Evolutionary conservation across 2,888 invertebrate genomes (phyloP).

Genomic region (Phaedon cochleariae): DNA sequence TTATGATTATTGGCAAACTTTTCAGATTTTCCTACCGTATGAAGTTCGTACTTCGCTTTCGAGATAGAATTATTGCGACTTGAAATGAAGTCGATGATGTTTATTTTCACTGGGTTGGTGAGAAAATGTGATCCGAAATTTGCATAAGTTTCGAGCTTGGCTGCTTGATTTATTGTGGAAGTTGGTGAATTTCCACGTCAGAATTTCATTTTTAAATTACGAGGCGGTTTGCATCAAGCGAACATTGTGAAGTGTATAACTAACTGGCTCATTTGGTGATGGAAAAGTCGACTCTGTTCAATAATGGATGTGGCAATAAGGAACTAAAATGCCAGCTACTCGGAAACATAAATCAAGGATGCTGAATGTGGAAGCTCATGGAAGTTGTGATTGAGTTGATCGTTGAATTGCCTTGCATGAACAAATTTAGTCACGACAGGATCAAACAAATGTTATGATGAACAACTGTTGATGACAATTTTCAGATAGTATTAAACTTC

Average conservation of each 20-base stretch:
- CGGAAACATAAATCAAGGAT: too few species aligned
- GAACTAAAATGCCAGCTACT: neutral
- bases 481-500: too few species aligned
- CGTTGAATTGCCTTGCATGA: too few species aligned
- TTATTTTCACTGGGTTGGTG: constrained; percentile 38
- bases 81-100: constrained; percentile 40
- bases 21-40: constrained; percentile 37
- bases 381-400: too few species aligned
- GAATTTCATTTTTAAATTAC: constrained; percentile 29
- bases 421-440: too few species aligned
- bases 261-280: neutral
- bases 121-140: constrained; percentile 34
- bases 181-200: constrained; percentile 27
- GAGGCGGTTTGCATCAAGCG: constrained; percentile 22
- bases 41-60: constrained; percentile 36
- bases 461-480: too few species aligned
- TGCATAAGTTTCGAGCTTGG: constrained; percentile 36
- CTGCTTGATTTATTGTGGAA: constrained; percentile 33
- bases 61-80: constrained; percentile 36
- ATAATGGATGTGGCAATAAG: neutral
- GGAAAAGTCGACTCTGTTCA: neutral
- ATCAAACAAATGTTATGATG: too few species aligned
- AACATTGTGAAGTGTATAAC: constrained; percentile 2
- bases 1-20: constrained; percentile 46
- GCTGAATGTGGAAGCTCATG: too few species aligned